Percentiles rank a stretch among this genome's conserved stretches.
Conservation (phyloP, 2,797 vertebrate genomes). For the Lemur catta region DNA sequence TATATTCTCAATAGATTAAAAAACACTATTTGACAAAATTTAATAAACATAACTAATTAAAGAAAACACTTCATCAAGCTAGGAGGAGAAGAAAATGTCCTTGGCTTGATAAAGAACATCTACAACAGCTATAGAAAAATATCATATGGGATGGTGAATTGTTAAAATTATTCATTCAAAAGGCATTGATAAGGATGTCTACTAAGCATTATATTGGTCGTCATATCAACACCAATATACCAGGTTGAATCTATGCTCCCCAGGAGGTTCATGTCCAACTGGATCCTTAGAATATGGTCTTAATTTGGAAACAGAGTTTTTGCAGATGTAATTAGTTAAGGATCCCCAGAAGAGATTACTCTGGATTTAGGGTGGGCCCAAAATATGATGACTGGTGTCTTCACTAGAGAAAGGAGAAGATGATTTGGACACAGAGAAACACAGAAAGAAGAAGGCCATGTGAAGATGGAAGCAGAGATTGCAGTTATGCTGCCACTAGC, state of each 20-base stretch:
- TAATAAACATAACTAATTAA: neutral
- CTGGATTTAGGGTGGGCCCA: no score
- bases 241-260: neutral
- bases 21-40: neutral
- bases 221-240: neutral
- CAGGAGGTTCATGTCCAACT: neutral
- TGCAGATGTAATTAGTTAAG: neutral
- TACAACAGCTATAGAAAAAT: neutral
- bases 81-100: neutral
- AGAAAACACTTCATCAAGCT: neutral
- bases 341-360: neutral
- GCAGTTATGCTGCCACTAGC: neutral
- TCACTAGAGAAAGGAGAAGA: neutral
- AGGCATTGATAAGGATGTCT: neutral
- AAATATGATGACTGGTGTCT: neutral
- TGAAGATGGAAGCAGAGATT: neutral
- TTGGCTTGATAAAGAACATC: neutral
- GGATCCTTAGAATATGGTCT: neutral
- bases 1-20: neutral
- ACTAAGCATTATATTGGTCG: neutral
- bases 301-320: neutral
- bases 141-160: neutral
- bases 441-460: neutral
- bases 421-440: neutral
- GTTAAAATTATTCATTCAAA: neutral